These are phyloP conservation scores for Poliocrania exsul DNA, from an alignment of 2,797 vertebrate species.

Conservation along the genomic window DNA sequence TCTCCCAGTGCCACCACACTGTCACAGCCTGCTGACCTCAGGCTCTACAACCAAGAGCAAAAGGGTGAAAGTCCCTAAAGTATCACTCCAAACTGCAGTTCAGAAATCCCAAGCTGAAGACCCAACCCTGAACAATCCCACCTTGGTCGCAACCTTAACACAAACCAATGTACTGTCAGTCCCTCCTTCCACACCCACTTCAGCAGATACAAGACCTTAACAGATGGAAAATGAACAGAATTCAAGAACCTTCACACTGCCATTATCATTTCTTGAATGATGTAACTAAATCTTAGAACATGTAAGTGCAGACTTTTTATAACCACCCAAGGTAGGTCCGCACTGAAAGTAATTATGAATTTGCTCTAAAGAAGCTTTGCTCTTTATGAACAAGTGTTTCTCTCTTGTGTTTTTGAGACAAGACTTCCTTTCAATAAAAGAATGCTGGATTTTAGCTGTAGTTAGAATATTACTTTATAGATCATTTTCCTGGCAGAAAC, in stretches of 20 bases:
- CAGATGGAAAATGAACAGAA: background rate
- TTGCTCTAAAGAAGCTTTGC: background rate
- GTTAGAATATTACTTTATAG: background rate
- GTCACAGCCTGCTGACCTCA: background rate
- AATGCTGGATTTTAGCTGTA: background rate
- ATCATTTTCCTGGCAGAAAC: background rate
- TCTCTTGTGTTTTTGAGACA: background rate
- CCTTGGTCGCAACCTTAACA: background rate
- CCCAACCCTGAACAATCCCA: background rate
- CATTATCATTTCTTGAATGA: background rate
- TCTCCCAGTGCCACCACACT: background rate
- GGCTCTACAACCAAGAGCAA: background rate
- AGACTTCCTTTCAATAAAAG: background rate
- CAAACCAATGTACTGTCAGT: background rate
- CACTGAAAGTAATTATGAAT: background rate
- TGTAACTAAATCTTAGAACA: background rate
- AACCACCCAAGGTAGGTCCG: background rate
- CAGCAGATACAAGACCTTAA: background rate
- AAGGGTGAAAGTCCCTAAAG: background rate
- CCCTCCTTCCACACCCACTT: background rate
- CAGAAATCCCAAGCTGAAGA: background rate
- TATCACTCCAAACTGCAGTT: background rate
- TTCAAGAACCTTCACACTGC: background rate
- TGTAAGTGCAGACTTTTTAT: background rate
- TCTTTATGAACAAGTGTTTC: background rate